phyloP scores from a whole-genome alignment of 1,140 invertebrate species.

The Drosophila bifasciata region DNA sequence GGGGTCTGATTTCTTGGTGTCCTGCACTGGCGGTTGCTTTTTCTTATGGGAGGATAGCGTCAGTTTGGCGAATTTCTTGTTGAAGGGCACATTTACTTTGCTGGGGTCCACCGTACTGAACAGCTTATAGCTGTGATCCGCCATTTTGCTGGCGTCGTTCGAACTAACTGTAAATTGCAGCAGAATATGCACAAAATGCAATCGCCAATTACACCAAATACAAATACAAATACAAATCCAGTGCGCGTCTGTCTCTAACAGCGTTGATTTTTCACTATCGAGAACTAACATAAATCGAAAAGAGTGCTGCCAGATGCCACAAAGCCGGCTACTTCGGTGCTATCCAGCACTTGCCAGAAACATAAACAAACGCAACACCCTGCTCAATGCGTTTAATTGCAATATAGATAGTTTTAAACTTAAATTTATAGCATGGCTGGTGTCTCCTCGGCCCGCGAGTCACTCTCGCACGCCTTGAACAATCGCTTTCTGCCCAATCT shows the following conservation, averaged over 20 bases:
- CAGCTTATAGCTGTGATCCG: constrained; percentile 62
- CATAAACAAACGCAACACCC: too few species aligned
- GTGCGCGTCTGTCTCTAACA: constrained; percentile 12
- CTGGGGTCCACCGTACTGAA: constrained; percentile 71
- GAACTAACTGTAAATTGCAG: constrained; percentile 13
- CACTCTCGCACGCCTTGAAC: constrained; percentile 90
- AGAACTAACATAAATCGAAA: too few species aligned
- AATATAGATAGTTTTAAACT: too few species aligned
- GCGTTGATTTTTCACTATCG: background rate
- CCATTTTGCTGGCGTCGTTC: constrained; percentile 45
- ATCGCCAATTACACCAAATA: constrained; percentile 18
- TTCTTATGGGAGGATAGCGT: constrained; percentile 76
- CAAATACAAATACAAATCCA: constrained; percentile 32
- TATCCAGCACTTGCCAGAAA: too few species aligned
- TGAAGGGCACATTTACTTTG: constrained; percentile 71
- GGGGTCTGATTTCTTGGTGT: background rate
- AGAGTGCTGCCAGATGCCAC: too few species aligned
- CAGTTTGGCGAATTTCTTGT: constrained; percentile 74
- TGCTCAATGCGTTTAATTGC: too few species aligned
- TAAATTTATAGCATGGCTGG: constrained; percentile 31
- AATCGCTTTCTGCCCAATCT: constrained; percentile 95
- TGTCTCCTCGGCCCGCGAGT: constrained; percentile 89
- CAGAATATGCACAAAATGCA: constrained; percentile 24
- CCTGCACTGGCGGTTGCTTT: constrained; percentile 3
- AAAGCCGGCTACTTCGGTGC: too few species aligned